Evolutionary conservation across 2,113 vertebrate species (phyloP), one percentile per base, ranked within the genome.

Genomic region (Raja brachyura): DNA sequence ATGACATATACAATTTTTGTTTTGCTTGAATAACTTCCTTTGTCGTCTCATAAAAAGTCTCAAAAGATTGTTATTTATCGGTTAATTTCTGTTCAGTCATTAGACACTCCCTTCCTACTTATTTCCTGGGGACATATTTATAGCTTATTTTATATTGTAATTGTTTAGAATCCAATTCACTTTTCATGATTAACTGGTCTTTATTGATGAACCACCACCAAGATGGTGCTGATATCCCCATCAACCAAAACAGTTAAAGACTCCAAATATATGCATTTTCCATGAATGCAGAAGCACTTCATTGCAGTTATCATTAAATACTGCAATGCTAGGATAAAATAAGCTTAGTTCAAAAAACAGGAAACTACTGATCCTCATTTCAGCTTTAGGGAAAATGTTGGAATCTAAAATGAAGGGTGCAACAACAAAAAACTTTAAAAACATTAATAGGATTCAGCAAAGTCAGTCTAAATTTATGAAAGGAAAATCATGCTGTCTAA

Each of bases 1-100:
- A 92, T 92, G 90, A 92, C 90, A 92, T 92, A 73, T 92, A 74
- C 33, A 74, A 68, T 92, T 92, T 92, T 73, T 92, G 20, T 39
- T 48, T 33, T 73, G 66, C 11, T 92, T 74, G 90, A 73, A 92
- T 73, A 92, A 92, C 90, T 92, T 92, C 90, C 90, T 92, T 92
- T 92, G 18, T 92, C 33, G 22, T 74, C 18, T 28, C 90, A 92
- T 74, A 20, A 92, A 92, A 92, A 68, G 83, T 63, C 11, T 74
- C 48, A 90, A 68, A 70, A 28, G 66, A 61, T 92, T 70, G 90
- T 48, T 92, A 73, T 73, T 73, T 92, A 70, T 92, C n/a, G 70
- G 66, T 92, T 73, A 92, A 74, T 39, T 79, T 92, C 59, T 88
- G n/a, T 83, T 88, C 83, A 63, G 59, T 31, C 59, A 88, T n/a